A percentile compares a stretch with the other conserved stretches of the same genome.
Conservation (phyloP, 2,113 vertebrate genomes). For the Sclerurus mexicanus region DNA sequence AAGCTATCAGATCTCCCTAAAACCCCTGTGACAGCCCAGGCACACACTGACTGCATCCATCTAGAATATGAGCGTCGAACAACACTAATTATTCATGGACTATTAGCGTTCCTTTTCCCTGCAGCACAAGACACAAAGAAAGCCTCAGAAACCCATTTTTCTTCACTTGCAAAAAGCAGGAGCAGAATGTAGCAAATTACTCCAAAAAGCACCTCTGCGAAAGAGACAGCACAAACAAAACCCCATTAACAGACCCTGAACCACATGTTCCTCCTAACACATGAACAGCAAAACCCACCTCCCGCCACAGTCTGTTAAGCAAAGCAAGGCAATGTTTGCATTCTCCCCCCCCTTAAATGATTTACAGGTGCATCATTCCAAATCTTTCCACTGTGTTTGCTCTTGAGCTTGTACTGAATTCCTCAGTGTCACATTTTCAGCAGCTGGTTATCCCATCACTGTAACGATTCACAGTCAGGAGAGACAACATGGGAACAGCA, state of each 20-base stretch:
- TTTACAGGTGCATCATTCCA: neutral
- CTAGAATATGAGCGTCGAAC: neutral
- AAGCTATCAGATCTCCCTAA: neutral
- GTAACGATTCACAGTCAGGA: rapidly evolving
- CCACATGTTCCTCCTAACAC: neutral
- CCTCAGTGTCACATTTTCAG: neutral
- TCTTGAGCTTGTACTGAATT: neutral
- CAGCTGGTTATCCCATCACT: neutral
- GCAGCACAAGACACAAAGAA: neutral
- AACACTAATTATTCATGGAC: neutral
- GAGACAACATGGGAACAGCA: rapidly evolving
- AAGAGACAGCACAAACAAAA: neutral
- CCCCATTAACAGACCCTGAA: neutral
- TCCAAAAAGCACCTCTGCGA: neutral
- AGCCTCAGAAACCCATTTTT: neutral
- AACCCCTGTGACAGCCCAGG: neutral
- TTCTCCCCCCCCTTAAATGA: too few species aligned
- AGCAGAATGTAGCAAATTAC: neutral
- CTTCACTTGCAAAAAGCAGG: neutral
- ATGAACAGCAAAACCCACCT: neutral
- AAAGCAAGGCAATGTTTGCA: neutral
- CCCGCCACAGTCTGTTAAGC: neutral
- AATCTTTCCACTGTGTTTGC: neutral
- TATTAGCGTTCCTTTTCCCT: neutral
- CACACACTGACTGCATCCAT: neutral